Percentiles rank a stretch among this genome's conserved stretches.
Conservation (phyloP, 2,797 vertebrate species). For the Buceros bicornis region DNA sequence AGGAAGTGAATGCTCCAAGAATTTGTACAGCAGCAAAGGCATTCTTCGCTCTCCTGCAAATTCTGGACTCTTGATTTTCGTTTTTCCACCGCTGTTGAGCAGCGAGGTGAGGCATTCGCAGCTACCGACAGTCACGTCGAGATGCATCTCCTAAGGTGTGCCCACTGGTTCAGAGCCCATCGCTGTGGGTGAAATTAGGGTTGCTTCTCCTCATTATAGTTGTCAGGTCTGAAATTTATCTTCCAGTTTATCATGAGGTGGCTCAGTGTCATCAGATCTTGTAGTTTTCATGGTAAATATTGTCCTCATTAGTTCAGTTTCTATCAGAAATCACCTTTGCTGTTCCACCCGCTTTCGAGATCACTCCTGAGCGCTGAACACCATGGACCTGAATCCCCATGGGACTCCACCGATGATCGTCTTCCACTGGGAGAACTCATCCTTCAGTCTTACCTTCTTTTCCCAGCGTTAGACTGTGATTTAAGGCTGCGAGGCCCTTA, state of each 20-base stretch:
- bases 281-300: not conserved
- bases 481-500: constrained; percentile 13
- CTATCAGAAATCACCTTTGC: not conserved
- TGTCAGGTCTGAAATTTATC: constrained; percentile 19
- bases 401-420: not conserved
- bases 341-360: not conserved
- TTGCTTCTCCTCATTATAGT: not conserved
- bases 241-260: not conserved
- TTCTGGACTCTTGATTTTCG: not conserved
- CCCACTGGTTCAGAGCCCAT: constrained; percentile 12
- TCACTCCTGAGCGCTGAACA: not conserved
- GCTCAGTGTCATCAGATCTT: not conserved
- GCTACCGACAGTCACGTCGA: not conserved
- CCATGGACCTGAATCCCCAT: not conserved
- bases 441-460: constrained; percentile 2
- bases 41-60: not conserved
- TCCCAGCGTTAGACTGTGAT: not conserved
- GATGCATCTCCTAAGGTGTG: constrained; percentile 35
- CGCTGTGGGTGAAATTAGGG: not conserved
- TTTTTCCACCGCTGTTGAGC: not conserved
- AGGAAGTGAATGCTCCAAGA: not conserved
- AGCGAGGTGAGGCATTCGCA: constrained; percentile 23
- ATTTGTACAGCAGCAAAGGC: not conserved
- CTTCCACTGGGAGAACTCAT: not conserved
- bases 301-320: not conserved